A percentile compares a stretch with the other conserved stretches of the same genome.
phyloP scores from a whole-genome alignment of 2,888 invertebrate species.

The Eristalis tenax region DNA sequence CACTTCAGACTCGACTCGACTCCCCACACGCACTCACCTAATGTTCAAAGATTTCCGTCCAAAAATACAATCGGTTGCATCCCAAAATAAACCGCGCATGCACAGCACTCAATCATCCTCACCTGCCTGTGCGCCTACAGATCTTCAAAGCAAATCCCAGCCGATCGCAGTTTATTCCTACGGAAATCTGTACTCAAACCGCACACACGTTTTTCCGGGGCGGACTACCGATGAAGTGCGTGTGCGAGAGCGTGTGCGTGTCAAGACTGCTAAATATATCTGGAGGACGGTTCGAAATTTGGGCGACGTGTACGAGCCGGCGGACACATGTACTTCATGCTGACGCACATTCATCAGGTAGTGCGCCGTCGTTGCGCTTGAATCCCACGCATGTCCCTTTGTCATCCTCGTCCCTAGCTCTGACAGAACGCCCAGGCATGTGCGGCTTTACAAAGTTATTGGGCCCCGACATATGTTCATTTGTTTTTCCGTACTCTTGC shows the following conservation, averaged over 20 bases:
- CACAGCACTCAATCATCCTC: neutral
- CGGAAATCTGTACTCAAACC: neutral
- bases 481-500: conserved; percentile 39
- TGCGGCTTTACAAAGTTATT: conserved; percentile 55
- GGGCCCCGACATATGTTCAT: conserved; percentile 46
- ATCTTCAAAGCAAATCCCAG: neutral
- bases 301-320: neutral
- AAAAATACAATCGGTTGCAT: neutral
- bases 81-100: neutral
- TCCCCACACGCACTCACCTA: neutral
- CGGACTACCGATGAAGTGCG: conserved; percentile 51
- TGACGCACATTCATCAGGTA: neutral
- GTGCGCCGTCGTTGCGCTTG: neutral
- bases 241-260: conserved; percentile 65
- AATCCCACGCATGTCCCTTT: neutral
- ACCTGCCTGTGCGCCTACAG: neutral
- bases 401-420: neutral
- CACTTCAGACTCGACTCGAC: neutral
- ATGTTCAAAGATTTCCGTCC: neutral
- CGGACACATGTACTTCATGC: conserved; percentile 21
- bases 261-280: conserved; percentile 60
- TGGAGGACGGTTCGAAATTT: neutral
- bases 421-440: conserved; percentile 32
- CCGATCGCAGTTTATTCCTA: neutral
- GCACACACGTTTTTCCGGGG: conserved; percentile 1